Evolutionary conservation across 1,140 invertebrate genomes (phyloP).

Genomic region (Pristionchus pacificus): DNA sequence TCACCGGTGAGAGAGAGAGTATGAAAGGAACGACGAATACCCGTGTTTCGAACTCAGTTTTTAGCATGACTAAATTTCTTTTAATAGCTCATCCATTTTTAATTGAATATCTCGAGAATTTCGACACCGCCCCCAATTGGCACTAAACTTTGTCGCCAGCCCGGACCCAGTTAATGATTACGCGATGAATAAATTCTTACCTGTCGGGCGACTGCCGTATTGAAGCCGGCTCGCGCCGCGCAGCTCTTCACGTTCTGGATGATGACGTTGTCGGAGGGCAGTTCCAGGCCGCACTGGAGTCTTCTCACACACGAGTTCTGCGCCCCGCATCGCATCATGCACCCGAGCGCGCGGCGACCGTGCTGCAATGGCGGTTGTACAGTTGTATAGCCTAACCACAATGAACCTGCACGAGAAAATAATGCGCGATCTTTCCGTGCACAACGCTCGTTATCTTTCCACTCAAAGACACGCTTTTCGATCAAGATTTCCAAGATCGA

Average conservation of each 20-base stretch:
- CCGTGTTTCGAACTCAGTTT: no score
- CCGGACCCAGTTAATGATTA: no score
- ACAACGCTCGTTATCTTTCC: neutral
- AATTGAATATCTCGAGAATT: no score
- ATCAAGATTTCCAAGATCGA: neutral
- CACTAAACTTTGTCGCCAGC: no score
- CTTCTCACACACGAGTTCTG: neutral
- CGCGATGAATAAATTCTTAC: no score
- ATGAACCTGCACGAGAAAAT: neutral
- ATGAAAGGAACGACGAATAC: no score
- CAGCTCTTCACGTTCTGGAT: neutral
- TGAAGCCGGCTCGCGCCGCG: neutral
- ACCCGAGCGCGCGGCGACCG: neutral
- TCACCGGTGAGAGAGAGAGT: no score
- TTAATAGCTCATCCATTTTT: no score
- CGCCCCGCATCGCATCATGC: neutral
- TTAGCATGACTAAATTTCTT: no score
- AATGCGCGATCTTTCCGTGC: neutral
- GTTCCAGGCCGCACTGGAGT: neutral
- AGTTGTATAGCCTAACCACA: no score
- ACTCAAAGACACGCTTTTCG: neutral
- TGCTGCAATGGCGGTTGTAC: neutral
- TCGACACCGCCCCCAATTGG: no score
- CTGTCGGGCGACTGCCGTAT: no score
- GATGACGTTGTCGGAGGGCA: neutral